Conservation (phyloP, 2,888 invertebrate genomes). For the Drosophila yooni region DNA sequence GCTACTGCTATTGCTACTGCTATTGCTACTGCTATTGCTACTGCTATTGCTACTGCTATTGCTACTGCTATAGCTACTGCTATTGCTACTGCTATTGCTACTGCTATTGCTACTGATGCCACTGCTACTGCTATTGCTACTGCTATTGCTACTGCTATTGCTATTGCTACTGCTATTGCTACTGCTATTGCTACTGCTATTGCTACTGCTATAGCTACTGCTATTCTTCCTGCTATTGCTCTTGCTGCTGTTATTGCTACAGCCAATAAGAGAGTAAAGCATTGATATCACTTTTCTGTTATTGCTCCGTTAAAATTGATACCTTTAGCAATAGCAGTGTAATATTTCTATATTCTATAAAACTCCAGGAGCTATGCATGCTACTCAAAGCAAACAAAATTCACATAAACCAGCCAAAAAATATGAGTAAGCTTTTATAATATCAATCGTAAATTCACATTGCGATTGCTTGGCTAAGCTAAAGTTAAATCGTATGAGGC, state of each 20-base stretch:
- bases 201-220: neutral
- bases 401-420: neutral
- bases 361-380: neutral
- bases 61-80: neutral
- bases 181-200: neutral
- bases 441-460: neutral
- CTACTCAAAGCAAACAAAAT: neutral
- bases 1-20: rapidly evolving
- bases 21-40: neutral
- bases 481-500: neutral
- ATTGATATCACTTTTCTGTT: neutral
- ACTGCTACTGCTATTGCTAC: rapidly evolving
- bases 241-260: neutral
- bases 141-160: rapidly evolving
- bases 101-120: too few species aligned
- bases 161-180: neutral
- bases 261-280: neutral
- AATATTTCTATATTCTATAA: neutral
- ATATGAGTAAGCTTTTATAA: neutral
- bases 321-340: neutral
- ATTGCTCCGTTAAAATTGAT: neutral
- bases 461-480: neutral
- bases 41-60: too few species aligned
- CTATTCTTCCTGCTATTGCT: rapidly evolving
- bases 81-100: too few species aligned